These are phyloP conservation scores for Sminthurides aquaticus DNA, from an alignment of 2,888 invertebrate genomes.

Conservation along the genomic window DNA sequence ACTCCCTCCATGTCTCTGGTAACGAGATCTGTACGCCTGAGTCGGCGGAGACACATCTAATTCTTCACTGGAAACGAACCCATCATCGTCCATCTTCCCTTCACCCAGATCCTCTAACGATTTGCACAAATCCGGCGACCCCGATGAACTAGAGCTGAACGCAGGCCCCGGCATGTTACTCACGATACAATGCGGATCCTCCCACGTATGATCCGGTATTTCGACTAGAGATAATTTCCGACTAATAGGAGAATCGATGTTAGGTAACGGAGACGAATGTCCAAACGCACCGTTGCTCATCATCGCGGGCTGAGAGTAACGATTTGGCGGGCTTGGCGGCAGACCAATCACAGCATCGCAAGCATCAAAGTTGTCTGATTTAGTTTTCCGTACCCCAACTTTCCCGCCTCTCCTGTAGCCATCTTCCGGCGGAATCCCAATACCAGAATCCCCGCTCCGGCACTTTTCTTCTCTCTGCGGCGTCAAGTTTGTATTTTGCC, in stretches of 20 bases:
- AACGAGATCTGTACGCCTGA: neutral
- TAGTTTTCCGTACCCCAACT: constrained; percentile 28
- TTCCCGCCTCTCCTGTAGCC: constrained; percentile 4
- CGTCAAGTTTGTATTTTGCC: constrained; percentile 58
- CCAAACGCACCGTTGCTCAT: neutral
- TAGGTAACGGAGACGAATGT: neutral
- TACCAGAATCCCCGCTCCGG: constrained; percentile 67
- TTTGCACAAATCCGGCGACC: neutral
- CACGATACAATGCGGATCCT: constrained; percentile 10
- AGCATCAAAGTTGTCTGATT: constrained; percentile 32
- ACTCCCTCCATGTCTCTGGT: neutral
- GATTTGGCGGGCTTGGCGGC: neutral
- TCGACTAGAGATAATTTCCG: constrained; percentile 39
- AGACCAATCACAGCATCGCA: neutral
- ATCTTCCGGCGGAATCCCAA: constrained; percentile 56
- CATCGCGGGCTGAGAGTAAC: neutral
- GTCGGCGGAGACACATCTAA: neutral
- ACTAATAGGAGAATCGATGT: constrained; percentile 21
- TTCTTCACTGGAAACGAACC: constrained; percentile 40
- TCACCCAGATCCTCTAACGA: neutral
- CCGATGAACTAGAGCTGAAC: neutral
- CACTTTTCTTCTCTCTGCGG: constrained; percentile 63
- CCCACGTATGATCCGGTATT: constrained; percentile 40
- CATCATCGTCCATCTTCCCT: constrained; percentile 37
- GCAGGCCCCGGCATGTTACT: neutral